A percentile compares a stretch with the other conserved stretches of the same genome.
phyloP scores from a whole-genome alignment of 2,113 vertebrate genomes.

The Glaucomys volans region DNA sequence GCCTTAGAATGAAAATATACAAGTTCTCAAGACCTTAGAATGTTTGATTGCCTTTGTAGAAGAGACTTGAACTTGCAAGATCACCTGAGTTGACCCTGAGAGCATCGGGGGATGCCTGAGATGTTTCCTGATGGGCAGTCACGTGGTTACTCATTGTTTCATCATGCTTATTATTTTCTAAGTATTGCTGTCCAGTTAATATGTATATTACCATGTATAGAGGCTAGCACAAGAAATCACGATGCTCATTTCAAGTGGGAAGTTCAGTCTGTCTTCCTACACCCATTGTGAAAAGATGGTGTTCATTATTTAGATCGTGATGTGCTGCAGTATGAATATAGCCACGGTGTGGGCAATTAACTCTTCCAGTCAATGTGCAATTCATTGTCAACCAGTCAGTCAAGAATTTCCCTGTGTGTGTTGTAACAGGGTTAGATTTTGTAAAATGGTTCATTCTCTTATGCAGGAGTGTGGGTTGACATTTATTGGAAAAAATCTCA shows the following conservation, averaged over 20 bases:
- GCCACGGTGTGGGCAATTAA: background rate
- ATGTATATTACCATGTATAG: background rate
- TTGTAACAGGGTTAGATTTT: background rate
- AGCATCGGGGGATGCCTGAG: background rate
- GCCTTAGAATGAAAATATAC: background rate
- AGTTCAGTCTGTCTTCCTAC: background rate
- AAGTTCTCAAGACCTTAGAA: background rate
- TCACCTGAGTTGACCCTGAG: background rate
- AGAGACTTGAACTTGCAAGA: background rate
- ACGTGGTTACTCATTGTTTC: background rate
- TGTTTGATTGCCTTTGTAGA: background rate
- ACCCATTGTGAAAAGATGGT: background rate
- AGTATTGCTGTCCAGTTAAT: background rate
- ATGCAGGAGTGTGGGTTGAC: background rate
- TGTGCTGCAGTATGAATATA: background rate
- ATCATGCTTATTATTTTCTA: background rate
- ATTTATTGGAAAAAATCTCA: background rate
- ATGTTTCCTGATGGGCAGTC: background rate
- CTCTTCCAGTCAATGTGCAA: background rate
- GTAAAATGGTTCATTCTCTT: conserved; percentile 3
- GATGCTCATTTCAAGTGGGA: background rate
- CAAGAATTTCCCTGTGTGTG: background rate
- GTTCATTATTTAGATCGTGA: background rate
- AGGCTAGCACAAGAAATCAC: background rate
- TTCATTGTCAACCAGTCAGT: background rate